phyloP scores from a whole-genome alignment of 2,797 vertebrate genomes.

The Morus bassanus region DNA sequence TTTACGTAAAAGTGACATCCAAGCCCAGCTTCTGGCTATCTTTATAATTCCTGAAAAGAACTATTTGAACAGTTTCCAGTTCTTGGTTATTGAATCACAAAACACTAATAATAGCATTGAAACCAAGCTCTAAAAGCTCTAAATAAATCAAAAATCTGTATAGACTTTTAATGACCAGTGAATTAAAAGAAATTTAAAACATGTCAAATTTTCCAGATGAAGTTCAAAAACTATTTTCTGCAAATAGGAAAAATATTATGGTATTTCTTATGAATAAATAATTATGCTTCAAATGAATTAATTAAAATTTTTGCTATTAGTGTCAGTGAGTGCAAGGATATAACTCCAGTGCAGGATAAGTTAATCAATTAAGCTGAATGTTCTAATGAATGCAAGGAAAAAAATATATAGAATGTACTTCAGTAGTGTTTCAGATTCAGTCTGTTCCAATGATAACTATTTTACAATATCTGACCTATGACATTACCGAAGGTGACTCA shows the following conservation, averaged over 20 bases:
- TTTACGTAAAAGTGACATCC: background rate
- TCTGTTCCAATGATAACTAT: background rate
- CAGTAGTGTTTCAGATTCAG: background rate
- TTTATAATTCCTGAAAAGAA: background rate
- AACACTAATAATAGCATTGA: background rate
- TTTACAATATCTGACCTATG: background rate
- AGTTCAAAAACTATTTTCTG: background rate
- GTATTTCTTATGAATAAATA: background rate
- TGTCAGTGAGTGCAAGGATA: background rate
- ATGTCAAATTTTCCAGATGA: background rate
- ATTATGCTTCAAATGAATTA: background rate
- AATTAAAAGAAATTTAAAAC: background rate
- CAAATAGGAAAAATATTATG: background rate
- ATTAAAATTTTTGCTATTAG: background rate
- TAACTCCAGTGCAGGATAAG: background rate
- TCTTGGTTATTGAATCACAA: background rate
- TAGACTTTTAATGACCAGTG: background rate
- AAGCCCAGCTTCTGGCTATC: background rate
- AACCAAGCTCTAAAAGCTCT: background rate
- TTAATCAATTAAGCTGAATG: background rate
- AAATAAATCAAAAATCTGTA: background rate
- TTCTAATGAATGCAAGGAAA: background rate
- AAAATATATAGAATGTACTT: background rate
- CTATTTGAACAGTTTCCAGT: background rate
- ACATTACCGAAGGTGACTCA: background rate